Base-by-base conservation (phyloP, 1,140 invertebrate species). In the Drosophila guanche region DNA sequence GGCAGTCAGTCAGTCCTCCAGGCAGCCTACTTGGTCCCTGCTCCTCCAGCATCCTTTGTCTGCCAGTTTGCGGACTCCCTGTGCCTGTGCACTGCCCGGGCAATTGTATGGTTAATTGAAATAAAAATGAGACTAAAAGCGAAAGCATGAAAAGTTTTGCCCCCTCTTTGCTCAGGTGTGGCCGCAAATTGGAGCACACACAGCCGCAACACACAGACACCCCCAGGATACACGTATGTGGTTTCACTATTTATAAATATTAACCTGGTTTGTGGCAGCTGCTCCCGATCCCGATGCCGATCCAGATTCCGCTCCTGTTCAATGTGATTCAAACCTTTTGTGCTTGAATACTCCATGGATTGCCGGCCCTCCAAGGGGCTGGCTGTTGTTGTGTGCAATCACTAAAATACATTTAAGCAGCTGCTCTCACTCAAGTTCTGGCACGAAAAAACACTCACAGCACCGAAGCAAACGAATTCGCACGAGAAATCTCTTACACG, bases 351-450 rank as follows among this genome's bases (percentile, higher is more conserved):
- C 90, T 91, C 90, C 90, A 91, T 91, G 90, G 70, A 79, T 90
- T 83, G 90, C 90, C 90, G 89, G 89, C 90, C 90, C 90, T 91
- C 90, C 78, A 76, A 77, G 90, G 90, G 90, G 90, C 90, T 89
- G 90, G 90, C 90, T 77, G 71, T 75, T 83, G 62, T 76, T 80
- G 73, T 43, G 52, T 58, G 73, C 76, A 68, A 69, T 69, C 78
- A 86, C 84, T 80, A 89, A 90, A 90, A 91, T 90, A 90, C 90
- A 91, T 91, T 91, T 91, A 91, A 91, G 71, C 90, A 84, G 89
- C 77, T 90, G 89, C 79, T 66, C 59, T 45, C 54, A 56, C 46
- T 59, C 47, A 57, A 54, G 42, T 58, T 45, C 25, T 37, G 45
- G 52, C 50, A 66, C 46, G 42, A 71, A 70, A 58, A 59, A 33